Percentiles rank a stretch among this genome's conserved stretches.
Conservation (phyloP, 1,140 invertebrate genomes). For the Microplitis mediator region DNA sequence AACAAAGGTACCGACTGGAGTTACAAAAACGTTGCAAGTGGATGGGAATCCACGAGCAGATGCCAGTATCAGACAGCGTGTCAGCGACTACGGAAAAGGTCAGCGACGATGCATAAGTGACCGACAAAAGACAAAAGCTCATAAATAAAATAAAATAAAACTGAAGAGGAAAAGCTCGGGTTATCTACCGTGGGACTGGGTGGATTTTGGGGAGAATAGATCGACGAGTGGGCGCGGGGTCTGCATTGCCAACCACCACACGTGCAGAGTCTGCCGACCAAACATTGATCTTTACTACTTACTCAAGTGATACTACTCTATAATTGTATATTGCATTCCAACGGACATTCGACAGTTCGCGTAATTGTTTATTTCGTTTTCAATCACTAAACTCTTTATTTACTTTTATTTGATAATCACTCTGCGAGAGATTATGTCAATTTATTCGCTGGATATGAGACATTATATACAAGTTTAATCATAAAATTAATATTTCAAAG, state of each 20-base stretch:
- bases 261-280: slow-evolving; percentile 26
- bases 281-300: neutral
- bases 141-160: neutral
- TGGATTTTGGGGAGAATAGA: neutral
- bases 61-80: slow-evolving; percentile 36
- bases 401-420: no score
- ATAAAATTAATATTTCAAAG: no score
- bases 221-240: neutral
- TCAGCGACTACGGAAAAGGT: slow-evolving; percentile 54
- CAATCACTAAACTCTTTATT: no score
- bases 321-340: no score
- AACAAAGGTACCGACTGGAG: slow-evolving; percentile 65
- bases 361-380: no score
- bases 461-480: no score
- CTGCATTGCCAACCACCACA: slow-evolving; percentile 43
- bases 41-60: slow-evolving; percentile 70
- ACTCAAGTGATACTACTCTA: no score
- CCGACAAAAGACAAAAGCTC: neutral
- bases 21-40: slow-evolving; percentile 73
- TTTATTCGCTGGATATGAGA: no score
- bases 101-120: slow-evolving; percentile 52
- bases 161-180: no score
- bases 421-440: no score
- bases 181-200: neutral
- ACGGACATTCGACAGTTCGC: no score